These are phyloP conservation scores for Neolamprologus falcicula DNA, from an alignment of 2,113 vertebrate species.

Conservation along the genomic window DNA sequence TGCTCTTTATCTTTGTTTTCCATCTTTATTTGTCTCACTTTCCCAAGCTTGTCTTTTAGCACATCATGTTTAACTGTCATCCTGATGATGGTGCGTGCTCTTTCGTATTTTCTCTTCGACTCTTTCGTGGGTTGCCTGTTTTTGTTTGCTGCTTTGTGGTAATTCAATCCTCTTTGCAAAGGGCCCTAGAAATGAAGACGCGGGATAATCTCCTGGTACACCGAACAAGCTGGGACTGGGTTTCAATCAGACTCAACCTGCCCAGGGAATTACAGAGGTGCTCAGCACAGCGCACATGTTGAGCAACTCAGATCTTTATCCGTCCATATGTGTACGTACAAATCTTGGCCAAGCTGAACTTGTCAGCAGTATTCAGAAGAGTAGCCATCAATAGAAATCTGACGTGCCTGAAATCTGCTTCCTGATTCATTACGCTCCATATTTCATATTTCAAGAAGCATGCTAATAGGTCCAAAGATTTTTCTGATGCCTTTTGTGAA, in stretches of 20 bases:
- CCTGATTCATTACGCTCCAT: neutral
- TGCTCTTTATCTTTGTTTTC: neutral
- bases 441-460: slow-evolving; percentile 7
- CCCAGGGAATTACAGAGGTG: slow-evolving; percentile 5
- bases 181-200: neutral
- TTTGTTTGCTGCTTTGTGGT: neutral
- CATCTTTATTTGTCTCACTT: neutral
- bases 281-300: slow-evolving; percentile 20
- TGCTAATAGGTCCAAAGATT: neutral
- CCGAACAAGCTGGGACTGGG: slow-evolving; percentile 31
- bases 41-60: neutral
- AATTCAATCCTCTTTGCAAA: neutral
- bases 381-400: slow-evolving; percentile 6
- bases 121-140: neutral
- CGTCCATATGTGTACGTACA: neutral
- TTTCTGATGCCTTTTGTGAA: neutral
- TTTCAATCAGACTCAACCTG: slow-evolving; percentile 10
- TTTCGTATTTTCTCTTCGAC: neutral
- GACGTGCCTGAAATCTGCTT: slow-evolving; percentile 2
- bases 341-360: neutral
- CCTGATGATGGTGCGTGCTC: neutral
- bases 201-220: neutral
- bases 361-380: neutral
- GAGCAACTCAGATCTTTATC: slow-evolving; percentile 49
- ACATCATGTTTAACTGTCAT: neutral